phyloP scores from a whole-genome alignment of 1,140 invertebrate genomes.

The Galleria mellonella region DNA sequence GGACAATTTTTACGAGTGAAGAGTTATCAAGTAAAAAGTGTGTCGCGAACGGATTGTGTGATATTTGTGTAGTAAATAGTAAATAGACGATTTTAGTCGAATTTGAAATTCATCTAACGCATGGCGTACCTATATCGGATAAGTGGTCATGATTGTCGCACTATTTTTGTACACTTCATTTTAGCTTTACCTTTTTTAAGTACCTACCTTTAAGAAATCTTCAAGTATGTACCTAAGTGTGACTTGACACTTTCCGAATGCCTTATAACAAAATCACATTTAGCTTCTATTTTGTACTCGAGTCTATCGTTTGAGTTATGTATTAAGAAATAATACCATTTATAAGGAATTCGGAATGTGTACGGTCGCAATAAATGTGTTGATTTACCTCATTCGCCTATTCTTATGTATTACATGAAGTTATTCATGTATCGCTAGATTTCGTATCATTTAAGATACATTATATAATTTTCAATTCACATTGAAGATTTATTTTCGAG shows the following conservation, averaged over 20 bases:
- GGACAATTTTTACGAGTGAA: slow-evolving; percentile 12
- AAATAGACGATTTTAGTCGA: slow-evolving; percentile 42
- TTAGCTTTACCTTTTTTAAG: slow-evolving; percentile 35
- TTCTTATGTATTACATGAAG: slow-evolving; percentile 47
- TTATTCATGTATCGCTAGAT: slow-evolving; percentile 34
- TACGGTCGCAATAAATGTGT: background rate
- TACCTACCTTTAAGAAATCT: slow-evolving; percentile 25
- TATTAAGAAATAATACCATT: no score
- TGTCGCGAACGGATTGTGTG: slow-evolving; percentile 30
- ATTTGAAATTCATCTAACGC: slow-evolving; percentile 45
- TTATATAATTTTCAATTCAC: slow-evolving; percentile 19
- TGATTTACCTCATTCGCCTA: slow-evolving; percentile 10
- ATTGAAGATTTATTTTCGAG: slow-evolving; percentile 1
- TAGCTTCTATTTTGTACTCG: no score
- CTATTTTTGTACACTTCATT: slow-evolving; percentile 45
- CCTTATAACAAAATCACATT: no score
- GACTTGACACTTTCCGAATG: no score
- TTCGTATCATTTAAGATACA: slow-evolving; percentile 45
- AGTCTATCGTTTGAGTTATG: no score
- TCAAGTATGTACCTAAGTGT: slow-evolving; percentile 24
- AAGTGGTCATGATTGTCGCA: slow-evolving; percentile 29
- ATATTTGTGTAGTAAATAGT: slow-evolving; percentile 52
- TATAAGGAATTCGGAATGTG: no score
- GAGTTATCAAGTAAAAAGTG: slow-evolving; percentile 8
- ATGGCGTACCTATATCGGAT: slow-evolving; percentile 31